A percentile compares a stretch with the other conserved stretches of the same genome.
phyloP scores from a whole-genome alignment of 2,888 invertebrate genomes.

The Synanthedon andrenaeformis region DNA sequence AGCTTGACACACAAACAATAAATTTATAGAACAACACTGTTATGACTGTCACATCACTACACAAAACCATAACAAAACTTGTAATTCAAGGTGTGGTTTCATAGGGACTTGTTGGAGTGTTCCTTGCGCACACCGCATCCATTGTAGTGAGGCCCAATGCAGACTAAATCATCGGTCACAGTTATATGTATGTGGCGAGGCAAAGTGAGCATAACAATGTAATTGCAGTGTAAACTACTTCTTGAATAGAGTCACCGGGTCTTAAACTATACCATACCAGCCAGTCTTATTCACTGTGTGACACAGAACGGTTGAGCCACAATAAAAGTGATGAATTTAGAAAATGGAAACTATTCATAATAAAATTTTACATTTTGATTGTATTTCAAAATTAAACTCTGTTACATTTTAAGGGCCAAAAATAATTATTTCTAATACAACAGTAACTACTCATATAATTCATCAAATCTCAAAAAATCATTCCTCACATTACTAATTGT shows the following conservation, averaged over 20 bases:
- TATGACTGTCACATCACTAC: conserved; percentile 22
- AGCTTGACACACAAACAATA: conserved; percentile 2
- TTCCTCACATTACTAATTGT: no score
- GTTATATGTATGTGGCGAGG: conserved; percentile 50
- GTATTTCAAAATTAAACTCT: no score
- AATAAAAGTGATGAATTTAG: no score
- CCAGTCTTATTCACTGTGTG: conserved; percentile 4
- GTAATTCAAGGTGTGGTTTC: conserved; percentile 17
- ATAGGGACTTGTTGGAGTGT: conserved; percentile 19
- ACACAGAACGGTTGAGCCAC: background rate
- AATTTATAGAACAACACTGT: conserved; percentile 7
- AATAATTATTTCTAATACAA: no score
- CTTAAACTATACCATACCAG: conserved; percentile 24
- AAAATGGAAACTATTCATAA: no score
- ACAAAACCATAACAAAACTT: conserved; percentile 18
- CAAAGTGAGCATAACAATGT: conserved; percentile 66
- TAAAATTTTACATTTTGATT: no score
- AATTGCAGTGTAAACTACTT: conserved; percentile 63
- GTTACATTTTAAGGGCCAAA: no score
- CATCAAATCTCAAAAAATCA: no score
- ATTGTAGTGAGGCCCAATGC: conserved; percentile 49
- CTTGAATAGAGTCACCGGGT: conserved; percentile 54
- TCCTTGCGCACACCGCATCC: conserved; percentile 37
- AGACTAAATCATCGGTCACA: conserved; percentile 53
- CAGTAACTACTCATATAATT: no score